Percentiles rank a stretch among this genome's conserved stretches.
Conservation (phyloP, 35 echinoderm and acorn worm species). For the Stichopus chloronotus region DNA sequence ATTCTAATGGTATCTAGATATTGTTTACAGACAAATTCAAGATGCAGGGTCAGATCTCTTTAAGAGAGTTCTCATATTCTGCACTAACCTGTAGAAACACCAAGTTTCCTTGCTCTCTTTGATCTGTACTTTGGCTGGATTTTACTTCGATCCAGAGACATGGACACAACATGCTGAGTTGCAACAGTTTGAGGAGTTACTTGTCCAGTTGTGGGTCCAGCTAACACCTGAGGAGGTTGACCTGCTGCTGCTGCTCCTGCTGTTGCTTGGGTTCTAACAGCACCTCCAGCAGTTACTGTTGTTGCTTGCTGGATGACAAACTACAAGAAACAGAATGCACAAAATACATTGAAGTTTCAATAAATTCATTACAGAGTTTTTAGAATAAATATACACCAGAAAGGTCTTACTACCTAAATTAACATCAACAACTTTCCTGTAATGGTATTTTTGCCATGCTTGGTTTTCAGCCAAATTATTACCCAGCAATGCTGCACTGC, state of each 20-base stretch:
- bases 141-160: slow-evolving; percentile 53
- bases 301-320: slow-evolving; percentile 61
- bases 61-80: neutral
- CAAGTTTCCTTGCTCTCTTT: slow-evolving; percentile 77
- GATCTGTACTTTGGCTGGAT: slow-evolving; percentile 82
- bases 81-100: slow-evolving; percentile 48
- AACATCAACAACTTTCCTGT: too few species aligned
- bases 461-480: too few species aligned
- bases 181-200: slow-evolving; percentile 13
- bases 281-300: slow-evolving; percentile 33
- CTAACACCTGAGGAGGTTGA: neutral
- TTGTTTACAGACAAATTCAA: too few species aligned
- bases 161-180: slow-evolving; percentile 43
- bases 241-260: too few species aligned
- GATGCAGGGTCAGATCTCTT: too few species aligned
- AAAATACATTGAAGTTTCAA: neutral
- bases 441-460: too few species aligned
- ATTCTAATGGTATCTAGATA: too few species aligned
- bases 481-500: too few species aligned
- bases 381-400: too few species aligned
- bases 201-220: neutral
- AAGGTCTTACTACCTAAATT: too few species aligned
- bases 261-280: neutral
- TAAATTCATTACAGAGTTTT: too few species aligned
- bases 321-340: neutral